Evolutionary conservation across 2,113 vertebrate species (phyloP).

Genomic region (Halcyon senegalensis): DNA sequence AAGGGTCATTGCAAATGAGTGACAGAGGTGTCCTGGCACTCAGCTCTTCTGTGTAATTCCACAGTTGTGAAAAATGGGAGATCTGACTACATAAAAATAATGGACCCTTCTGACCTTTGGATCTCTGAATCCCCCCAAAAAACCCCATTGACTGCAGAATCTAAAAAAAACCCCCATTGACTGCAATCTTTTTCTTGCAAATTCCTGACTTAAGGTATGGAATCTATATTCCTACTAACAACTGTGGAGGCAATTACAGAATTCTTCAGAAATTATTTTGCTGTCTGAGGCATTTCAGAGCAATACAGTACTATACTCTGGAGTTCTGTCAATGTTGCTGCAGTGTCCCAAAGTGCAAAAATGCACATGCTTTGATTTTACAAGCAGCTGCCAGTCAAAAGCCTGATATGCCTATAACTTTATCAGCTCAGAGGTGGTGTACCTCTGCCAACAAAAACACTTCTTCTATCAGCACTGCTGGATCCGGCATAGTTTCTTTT

Average conservation of each 20-base stretch:
- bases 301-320: neutral
- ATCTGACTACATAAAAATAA: neutral
- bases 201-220: neutral
- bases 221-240: neutral
- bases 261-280: neutral
- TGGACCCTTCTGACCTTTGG: neutral
- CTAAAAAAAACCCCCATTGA: neutral
- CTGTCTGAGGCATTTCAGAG: neutral
- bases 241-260: neutral
- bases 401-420: neutral
- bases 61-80: neutral
- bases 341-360: neutral
- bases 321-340: neutral
- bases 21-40: neutral
- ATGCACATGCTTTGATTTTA: neutral
- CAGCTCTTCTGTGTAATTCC: neutral
- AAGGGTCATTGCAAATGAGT: neutral
- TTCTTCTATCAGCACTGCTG: neutral
- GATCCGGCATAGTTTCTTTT: neutral
- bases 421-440: neutral
- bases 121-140: neutral
- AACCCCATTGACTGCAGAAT: neutral
- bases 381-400: neutral
- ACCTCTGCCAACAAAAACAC: neutral
- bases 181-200: neutral